Evolutionary conservation across 2,113 vertebrate species (phyloP), one percentile per base, ranked within the genome.

Genomic region (Oreotragus oreotragus): DNA sequence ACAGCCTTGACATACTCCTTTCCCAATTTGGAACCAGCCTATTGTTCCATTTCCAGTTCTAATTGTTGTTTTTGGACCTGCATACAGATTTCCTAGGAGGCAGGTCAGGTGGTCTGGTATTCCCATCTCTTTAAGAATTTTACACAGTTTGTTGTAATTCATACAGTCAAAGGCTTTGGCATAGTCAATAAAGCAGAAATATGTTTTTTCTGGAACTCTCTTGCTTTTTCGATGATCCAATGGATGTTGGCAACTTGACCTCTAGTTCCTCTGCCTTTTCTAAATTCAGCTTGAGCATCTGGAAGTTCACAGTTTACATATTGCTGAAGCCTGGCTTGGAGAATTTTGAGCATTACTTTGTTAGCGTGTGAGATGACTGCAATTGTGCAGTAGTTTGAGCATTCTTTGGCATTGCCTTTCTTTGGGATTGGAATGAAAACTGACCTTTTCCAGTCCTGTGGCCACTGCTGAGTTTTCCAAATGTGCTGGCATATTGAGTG

Each of bases 221-320:
- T 66, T 21, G 17, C 4, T 36, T 66, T 66, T 66, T 66, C 7
- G 0, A 36, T 66, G 64, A 66, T 21, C 64, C n/a, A 66, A 5
- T 0, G 0, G n/a, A 66, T 66, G 64, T 66, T 21, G 64, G 9
- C n/a, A 66, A 66, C 4, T 21, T 66, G 64, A 66, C 4, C 64
- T 66, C 64, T 66, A 17, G n/a, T 66, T 66, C 4, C 33, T 66
- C n/a, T 66, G 33, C 33, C 17, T 66, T 66, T 36, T 66, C 33
- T 66, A 21, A 36, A 66, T 36, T 19, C 17, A 66, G n/a, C 8
- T 66, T 21, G 64, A 10, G 36, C 17, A 36, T 36, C n/a, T 21
- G 17, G 9, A 21, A 66, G 64, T 36, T 36, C n/a, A 66, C 4
- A 0, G n/a, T 21, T 66, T 21, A 66, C 0, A 1, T 21, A 66